Conservation (phyloP, 1,140 invertebrate species). For the Drosophila rhopaloa region DNA sequence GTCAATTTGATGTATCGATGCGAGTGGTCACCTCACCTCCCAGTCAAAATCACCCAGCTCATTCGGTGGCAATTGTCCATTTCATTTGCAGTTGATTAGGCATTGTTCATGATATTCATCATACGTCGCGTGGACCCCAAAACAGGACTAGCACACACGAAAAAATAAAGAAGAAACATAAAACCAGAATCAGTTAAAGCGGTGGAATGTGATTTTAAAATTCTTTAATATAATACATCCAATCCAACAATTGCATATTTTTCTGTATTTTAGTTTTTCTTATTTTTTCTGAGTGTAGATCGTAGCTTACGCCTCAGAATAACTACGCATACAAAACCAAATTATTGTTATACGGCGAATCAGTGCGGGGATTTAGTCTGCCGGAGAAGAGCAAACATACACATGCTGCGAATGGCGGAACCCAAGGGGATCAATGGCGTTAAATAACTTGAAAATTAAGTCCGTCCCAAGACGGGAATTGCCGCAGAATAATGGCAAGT, state of each 20-base stretch:
- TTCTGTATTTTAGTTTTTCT: not conserved
- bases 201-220: too few species aligned
- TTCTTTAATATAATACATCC: too few species aligned
- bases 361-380: conserved; percentile 1
- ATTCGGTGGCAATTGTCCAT: conserved; percentile 72
- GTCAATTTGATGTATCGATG: conserved; percentile 80
- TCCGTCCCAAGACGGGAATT: conserved; percentile 32
- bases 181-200: not conserved
- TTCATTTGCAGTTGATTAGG: conserved; percentile 82
- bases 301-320: not conserved
- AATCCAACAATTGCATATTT: not conserved
- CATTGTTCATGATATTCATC: conserved; percentile 70
- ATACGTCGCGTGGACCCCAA: conserved; percentile 56
- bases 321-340: conserved; percentile 22
- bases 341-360: conserved; percentile 20
- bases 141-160: not conserved
- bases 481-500: conserved; percentile 53
- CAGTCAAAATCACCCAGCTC: not conserved
- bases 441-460: conserved; percentile 79
- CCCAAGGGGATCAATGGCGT: conserved; percentile 40
- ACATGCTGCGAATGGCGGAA: conserved; percentile 2
- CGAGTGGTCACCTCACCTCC: conserved; percentile 62
- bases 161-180: not conserved
- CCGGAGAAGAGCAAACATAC: conserved; percentile 3
- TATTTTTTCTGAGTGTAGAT: not conserved